These are phyloP conservation scores for Harpagus bidentatus DNA, from an alignment of 2,113 vertebrate species.

Conservation along the genomic window DNA sequence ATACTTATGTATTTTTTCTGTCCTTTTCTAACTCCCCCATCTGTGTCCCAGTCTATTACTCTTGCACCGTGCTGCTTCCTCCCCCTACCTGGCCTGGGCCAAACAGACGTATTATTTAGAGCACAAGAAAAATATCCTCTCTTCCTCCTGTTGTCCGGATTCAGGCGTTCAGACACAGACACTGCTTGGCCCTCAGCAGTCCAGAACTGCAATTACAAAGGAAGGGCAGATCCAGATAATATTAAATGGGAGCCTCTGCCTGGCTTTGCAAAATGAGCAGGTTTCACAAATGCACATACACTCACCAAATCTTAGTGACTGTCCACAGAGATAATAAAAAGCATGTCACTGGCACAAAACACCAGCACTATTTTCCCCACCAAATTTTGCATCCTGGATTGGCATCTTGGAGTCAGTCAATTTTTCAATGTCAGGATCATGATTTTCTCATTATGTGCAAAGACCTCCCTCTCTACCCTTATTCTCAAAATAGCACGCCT, in stretches of 20 bases:
- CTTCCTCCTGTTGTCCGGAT: background rate
- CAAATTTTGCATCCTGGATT: background rate
- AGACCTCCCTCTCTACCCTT: background rate
- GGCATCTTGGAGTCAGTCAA: background rate
- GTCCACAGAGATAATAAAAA: background rate
- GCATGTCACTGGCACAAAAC: rapidly evolving
- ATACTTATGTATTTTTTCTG: rapidly evolving
- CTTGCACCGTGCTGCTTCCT: background rate
- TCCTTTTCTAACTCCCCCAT: background rate
- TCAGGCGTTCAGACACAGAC: background rate
- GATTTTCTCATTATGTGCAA: background rate
- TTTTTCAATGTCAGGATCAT: background rate
- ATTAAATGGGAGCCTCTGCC: background rate
- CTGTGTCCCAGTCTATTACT: rapidly evolving
- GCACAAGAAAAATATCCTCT: background rate
- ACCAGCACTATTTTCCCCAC: rapidly evolving
- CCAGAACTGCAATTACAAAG: background rate
- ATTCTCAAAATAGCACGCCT: background rate
- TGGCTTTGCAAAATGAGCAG: background rate
- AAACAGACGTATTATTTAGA: background rate
- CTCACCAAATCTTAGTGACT: background rate
- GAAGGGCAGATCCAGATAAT: background rate
- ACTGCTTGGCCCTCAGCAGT: background rate
- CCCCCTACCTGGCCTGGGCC: background rate
- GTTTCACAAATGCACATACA: background rate